phyloP scores from a whole-genome alignment of 2,113 vertebrate genomes.

The Hydrochoerus hydrochaeris region DNA sequence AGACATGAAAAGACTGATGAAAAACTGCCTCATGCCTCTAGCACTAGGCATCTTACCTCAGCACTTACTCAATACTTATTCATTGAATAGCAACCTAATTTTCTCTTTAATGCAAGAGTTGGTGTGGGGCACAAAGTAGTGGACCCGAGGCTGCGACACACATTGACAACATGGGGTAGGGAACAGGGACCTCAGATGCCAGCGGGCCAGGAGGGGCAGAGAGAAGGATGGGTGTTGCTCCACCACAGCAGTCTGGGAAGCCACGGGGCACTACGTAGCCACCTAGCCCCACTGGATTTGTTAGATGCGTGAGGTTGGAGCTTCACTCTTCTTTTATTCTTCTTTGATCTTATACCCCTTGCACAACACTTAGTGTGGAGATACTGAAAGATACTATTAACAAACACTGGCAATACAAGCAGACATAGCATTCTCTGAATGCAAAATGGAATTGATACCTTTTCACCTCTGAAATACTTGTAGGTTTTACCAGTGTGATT shows the following conservation, averaged over 20 bases:
- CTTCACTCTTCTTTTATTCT: neutral
- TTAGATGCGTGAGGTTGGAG: neutral
- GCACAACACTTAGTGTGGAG: neutral
- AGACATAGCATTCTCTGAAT: neutral
- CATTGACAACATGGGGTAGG: accelerated
- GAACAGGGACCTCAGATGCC: neutral
- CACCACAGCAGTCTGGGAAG: neutral
- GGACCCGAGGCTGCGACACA: neutral
- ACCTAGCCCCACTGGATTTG: neutral
- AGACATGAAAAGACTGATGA: slow-evolving; percentile 52
- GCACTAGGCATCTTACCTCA: neutral
- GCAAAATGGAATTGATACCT: neutral
- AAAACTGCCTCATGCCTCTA: slow-evolving; percentile 24
- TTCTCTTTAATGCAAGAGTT: slow-evolving; percentile 17
- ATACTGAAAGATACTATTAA: neutral
- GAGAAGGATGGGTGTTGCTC: accelerated
- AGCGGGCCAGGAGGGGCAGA: neutral
- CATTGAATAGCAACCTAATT: slow-evolving; percentile 51
- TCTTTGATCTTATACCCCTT: neutral
- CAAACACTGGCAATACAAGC: neutral
- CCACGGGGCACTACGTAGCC: neutral
- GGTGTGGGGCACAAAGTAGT: neutral
- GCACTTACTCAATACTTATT: slow-evolving; percentile 9
- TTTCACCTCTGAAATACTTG: neutral
- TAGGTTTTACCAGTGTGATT: neutral